These are phyloP conservation scores for Rhinophrynus dorsalis DNA, from an alignment of 2,797 vertebrate genomes.

Conservation along the genomic window DNA sequence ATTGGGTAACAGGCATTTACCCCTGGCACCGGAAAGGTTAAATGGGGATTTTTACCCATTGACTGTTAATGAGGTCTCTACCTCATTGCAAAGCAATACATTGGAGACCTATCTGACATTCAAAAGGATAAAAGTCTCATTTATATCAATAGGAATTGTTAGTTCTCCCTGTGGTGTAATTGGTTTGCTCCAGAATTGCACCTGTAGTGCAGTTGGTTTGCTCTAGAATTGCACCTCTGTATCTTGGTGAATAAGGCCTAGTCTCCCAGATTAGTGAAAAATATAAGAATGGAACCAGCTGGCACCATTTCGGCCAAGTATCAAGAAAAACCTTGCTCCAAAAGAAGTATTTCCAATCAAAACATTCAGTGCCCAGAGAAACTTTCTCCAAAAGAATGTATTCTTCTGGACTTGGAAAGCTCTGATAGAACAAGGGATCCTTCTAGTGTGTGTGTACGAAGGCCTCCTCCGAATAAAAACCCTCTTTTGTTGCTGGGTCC, in stretches of 20 bases:
- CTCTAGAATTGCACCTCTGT: not conserved
- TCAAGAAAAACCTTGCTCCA: constrained; percentile 57
- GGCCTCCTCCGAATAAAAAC: constrained; percentile 83
- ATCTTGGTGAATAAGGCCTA: not conserved
- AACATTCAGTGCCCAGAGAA: constrained; percentile 54
- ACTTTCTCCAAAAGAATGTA: constrained; percentile 43
- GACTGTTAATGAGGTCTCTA: too few species aligned
- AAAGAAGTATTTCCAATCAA: constrained; percentile 57
- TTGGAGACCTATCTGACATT: too few species aligned
- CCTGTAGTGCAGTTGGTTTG: too few species aligned
- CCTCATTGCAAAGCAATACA: too few species aligned
- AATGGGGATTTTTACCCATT: too few species aligned
- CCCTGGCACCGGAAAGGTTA: too few species aligned
- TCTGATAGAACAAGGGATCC: constrained; percentile 59
- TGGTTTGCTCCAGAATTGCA: too few species aligned
- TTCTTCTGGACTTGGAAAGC: constrained; percentile 50
- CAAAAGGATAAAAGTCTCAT: too few species aligned
- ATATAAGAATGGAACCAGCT: not conserved
- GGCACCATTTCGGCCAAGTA: not conserved
- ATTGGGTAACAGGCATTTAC: too few species aligned
- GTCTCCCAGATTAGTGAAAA: not conserved
- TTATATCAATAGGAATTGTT: too few species aligned
- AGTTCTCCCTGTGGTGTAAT: too few species aligned
- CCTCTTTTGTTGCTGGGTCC: constrained; percentile 78
- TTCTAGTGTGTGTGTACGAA: constrained; percentile 60